phyloP scores from a whole-genome alignment of 2,888 invertebrate genomes.

The Eubasilissa splendida region DNA sequence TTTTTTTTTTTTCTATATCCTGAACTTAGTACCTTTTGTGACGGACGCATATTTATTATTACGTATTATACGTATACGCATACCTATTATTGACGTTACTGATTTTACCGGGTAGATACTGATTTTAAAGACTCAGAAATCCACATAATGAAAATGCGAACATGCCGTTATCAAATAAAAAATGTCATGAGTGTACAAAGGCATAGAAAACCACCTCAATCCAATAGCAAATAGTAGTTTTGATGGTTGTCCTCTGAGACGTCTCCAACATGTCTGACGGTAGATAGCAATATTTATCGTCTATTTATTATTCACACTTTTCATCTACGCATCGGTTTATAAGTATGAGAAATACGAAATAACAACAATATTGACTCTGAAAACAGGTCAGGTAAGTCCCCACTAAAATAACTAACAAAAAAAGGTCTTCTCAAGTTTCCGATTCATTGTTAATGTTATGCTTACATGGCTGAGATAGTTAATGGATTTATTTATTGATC shows the following conservation, averaged over 20 bases:
- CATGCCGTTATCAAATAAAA: conserved; percentile 47
- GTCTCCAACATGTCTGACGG: conserved; percentile 75
- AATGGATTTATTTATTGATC: conserved; percentile 52
- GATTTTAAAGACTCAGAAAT: not conserved
- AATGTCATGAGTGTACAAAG: conserved; percentile 27
- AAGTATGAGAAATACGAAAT: conserved; percentile 34
- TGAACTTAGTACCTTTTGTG: too few relatives aligned
- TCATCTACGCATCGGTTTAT: conserved; percentile 31
- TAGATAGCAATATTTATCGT: conserved; percentile 73
- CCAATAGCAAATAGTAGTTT: conserved; percentile 53
- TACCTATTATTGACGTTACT: not conserved
- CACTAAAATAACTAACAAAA: conserved; percentile 53
- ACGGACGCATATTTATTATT: too few relatives aligned
- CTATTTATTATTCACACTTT: conserved; percentile 64
- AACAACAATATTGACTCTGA: conserved; percentile 61
- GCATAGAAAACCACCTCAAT: not conserved
- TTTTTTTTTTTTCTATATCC: too few relatives aligned
- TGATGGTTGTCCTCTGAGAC: conserved; percentile 63
- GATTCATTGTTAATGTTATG: conserved; percentile 53
- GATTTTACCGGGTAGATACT: conserved; percentile 16
- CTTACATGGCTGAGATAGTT: conserved; percentile 47
- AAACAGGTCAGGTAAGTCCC: conserved; percentile 50
- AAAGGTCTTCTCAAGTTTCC: conserved; percentile 55
- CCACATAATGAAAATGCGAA: conserved; percentile 43
- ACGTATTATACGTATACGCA: too few relatives aligned